Percentiles rank a stretch among this genome's conserved stretches.
These are phyloP conservation scores for Salvelinus namaycush DNA, from an alignment of 2,113 vertebrate species.

Conservation along the genomic window DNA sequence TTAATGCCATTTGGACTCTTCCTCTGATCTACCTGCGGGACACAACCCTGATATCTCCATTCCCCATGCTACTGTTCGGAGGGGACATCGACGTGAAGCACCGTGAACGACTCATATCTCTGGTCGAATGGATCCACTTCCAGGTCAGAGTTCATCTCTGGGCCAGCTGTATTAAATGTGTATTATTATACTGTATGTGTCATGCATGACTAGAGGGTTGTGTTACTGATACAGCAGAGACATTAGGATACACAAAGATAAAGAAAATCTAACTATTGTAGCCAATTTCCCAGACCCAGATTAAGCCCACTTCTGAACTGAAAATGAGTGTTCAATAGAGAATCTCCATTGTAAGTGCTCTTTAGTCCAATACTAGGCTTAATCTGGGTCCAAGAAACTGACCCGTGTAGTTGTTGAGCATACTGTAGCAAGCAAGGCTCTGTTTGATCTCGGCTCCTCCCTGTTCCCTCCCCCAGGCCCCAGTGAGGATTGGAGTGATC, in stretches of 20 bases:
- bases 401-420: no score
- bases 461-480: slow-evolving; percentile 75
- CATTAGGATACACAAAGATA: no score
- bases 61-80: slow-evolving; percentile 93
- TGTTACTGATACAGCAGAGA: neutral
- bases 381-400: neutral
- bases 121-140: slow-evolving; percentile 96
- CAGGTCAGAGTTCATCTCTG: slow-evolving; percentile 75
- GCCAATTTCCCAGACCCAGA: no score
- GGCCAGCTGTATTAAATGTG: neutral
- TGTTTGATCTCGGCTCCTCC: neutral
- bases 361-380: no score
- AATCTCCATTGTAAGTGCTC: no score
- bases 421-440: no score
- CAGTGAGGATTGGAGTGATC: slow-evolving; percentile 95
- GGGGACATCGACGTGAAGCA: slow-evolving; percentile 95
- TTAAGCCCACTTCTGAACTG: no score
- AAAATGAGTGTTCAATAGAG: no score
- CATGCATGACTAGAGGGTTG: neutral
- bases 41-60: slow-evolving; percentile 88
- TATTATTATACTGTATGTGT: neutral
- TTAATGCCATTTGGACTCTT: no score
- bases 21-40: slow-evolving; percentile 87
- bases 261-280: no score
- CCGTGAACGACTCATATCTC: slow-evolving; percentile 86